Conservation (phyloP, 2,888 invertebrate genomes). For the Phorcus lineatus region DNA sequence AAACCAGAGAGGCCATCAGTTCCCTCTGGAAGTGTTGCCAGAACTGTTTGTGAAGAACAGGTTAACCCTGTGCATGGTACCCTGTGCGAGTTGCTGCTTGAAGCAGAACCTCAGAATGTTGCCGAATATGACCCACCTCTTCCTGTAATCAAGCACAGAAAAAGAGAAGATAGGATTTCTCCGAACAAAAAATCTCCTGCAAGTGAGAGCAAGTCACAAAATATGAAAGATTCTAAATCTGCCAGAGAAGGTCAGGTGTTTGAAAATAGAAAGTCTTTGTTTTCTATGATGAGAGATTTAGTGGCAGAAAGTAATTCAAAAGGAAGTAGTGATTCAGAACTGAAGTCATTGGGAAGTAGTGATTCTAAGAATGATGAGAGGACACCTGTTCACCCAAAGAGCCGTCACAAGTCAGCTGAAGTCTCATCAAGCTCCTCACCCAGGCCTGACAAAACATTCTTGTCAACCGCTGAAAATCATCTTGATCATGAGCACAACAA, state of each 20-base stretch:
- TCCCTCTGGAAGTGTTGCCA: background rate
- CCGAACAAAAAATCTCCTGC: background rate
- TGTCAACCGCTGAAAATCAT: too few relatives aligned
- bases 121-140: background rate
- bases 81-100: background rate
- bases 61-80: too few relatives aligned
- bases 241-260: too few relatives aligned
- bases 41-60: too few relatives aligned
- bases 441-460: too few relatives aligned
- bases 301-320: background rate
- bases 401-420: background rate
- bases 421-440: background rate
- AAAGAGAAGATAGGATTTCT: conserved; percentile 1
- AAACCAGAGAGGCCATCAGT: background rate
- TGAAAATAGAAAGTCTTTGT: background rate
- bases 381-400: background rate
- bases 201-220: too few relatives aligned
- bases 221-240: too few relatives aligned
- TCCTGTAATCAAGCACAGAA: background rate
- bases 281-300: background rate
- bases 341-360: too few relatives aligned
- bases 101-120: background rate
- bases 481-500: too few relatives aligned
- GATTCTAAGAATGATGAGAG: background rate
- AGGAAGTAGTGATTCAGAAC: background rate